These are phyloP conservation scores for Agrotis clavis DNA, from an alignment of 2,888 invertebrate genomes.

Conservation along the genomic window DNA sequence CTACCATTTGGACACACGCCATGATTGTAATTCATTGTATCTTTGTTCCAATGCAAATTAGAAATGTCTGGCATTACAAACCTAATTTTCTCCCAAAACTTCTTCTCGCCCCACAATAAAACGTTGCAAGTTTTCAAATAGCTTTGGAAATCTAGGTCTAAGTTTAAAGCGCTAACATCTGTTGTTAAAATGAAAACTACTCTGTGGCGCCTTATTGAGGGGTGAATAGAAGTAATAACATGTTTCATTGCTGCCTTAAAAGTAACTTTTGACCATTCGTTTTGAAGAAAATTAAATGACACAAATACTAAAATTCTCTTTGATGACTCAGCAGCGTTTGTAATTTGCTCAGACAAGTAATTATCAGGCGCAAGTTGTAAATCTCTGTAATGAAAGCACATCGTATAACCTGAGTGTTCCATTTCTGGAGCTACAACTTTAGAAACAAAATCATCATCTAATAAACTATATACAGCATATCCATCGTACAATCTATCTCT, in stretches of 20 bases:
- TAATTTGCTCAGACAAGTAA: conserved; percentile 92
- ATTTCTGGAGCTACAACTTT: conserved; percentile 94
- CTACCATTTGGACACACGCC: conserved; percentile 90
- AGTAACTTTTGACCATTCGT: conserved; percentile 96
- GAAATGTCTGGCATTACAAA: conserved; percentile 95
- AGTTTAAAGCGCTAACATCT: conserved; percentile 93
- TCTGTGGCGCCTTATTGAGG: conserved; percentile 92
- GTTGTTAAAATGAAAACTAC: conserved; percentile 90
- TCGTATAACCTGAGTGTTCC: conserved; percentile 92
- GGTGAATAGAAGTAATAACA: conserved; percentile 92
- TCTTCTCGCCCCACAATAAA: conserved; percentile 95
- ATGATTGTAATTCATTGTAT: conserved; percentile 89
- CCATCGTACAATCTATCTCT: conserved; percentile 95
- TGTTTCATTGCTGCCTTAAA: conserved; percentile 95
- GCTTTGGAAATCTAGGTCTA: conserved; percentile 94
- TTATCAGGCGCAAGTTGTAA: conserved; percentile 91
- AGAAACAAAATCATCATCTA: conserved; percentile 94
- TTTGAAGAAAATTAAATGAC: conserved; percentile 95
- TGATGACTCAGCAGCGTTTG: conserved; percentile 92
- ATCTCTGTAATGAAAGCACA: conserved; percentile 94
- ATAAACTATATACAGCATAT: conserved; percentile 96
- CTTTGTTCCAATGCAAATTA: conserved; percentile 92
- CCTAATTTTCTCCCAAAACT: conserved; percentile 97
- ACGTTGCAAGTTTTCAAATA: conserved; percentile 94
- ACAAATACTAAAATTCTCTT: conserved; percentile 95